These are phyloP conservation scores for Scolopax rusticola DNA, from an alignment of 2,797 vertebrate species.

Conservation along the genomic window DNA sequence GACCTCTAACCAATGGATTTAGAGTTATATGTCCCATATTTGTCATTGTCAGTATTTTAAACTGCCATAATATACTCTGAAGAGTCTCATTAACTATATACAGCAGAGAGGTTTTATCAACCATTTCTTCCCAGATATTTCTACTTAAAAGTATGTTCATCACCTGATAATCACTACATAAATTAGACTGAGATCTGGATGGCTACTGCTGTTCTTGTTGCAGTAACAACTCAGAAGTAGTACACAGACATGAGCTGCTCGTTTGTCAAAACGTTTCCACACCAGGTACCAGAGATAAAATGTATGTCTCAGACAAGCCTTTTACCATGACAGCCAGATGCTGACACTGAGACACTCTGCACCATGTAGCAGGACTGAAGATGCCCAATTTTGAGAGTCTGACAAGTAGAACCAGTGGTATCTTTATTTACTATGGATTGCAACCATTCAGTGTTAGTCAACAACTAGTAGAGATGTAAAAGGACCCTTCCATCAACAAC, in stretches of 20 bases:
- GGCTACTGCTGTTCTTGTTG: background rate
- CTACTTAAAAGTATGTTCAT: background rate
- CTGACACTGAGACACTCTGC: background rate
- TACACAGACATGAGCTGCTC: background rate
- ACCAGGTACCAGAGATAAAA: background rate
- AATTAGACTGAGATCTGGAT: background rate
- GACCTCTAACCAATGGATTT: background rate
- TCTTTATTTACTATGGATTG: background rate
- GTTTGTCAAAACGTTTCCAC: background rate
- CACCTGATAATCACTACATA: background rate
- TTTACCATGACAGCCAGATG: background rate
- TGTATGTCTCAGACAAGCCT: background rate
- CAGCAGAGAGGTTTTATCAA: background rate
- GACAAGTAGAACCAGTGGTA: background rate
- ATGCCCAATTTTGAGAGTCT: background rate
- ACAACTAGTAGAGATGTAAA: background rate
- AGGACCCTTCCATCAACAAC: background rate
- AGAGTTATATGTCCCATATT: background rate
- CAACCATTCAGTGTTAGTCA: background rate
- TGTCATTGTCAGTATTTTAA: background rate
- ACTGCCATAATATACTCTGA: background rate
- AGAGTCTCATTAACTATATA: background rate
- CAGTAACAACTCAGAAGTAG: background rate
- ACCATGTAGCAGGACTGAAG: background rate
- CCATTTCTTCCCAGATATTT: background rate